Base-by-base conservation (phyloP, 2,888 invertebrate genomes). In the Aricia artaxerxes region DNA sequence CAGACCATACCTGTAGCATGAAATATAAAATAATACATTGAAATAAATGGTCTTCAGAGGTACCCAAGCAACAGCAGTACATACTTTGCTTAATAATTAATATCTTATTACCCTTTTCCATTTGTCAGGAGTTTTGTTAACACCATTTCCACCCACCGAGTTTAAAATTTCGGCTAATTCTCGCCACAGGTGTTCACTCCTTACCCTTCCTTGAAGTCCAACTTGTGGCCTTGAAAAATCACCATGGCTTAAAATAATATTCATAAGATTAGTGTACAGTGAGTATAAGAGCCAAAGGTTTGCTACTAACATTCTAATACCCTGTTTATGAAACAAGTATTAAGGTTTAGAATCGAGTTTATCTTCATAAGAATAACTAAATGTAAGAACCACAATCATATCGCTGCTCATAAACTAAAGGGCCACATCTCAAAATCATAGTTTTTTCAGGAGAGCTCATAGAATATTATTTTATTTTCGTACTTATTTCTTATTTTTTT, bases 191-290 rank as follows among this genome's bases (percentile, higher is more conserved):
- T 79, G 78, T 7, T 81, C 82, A 31, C 79, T 72, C 49, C 78
- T 81, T 35, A 81, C 11, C 16, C 81, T 79, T 40, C 81, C 81
- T 78, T 81, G 82, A 49, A 79, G 78, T 57, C 82, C 82, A 35
- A 44, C 80, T 69, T 80, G 82, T 11, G 82, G 81, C 72, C 80
- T 80, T 4, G 80, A 69, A 60, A 82, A 61, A 75, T 82, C 82
- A 69, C 81, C 82, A 77, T 81, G 73, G 16, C 81, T 81, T n/a
- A 61, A 77, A 77, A 31, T 60, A 60, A 60, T 60, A 60, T 60
- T 40, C 40, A 40, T 40, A 60, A 60, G 60, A 60, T 60, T 60
- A 60, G 60, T 60, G 60, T 60, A 60, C 16, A 60, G 60, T 16
- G 60, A 60, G 60, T n/a, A 60, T 60, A 60, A 16, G 60, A 60